phyloP scores from a whole-genome alignment of 2,113 vertebrate species.

The Mastomys natalensis region DNA sequence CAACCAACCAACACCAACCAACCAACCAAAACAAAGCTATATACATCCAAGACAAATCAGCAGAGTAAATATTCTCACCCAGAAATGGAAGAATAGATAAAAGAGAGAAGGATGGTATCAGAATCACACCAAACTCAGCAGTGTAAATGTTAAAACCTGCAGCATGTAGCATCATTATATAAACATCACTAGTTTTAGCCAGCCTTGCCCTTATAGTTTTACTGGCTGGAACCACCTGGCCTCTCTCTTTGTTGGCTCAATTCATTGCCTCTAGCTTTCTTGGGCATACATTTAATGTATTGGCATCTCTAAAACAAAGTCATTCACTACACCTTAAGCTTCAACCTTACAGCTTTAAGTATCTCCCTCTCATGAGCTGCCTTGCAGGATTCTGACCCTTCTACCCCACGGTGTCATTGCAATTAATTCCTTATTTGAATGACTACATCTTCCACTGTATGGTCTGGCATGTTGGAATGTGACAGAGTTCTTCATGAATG shows the following conservation, averaged over 20 bases:
- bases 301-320: neutral
- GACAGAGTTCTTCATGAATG: no score
- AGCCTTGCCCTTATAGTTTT: neutral
- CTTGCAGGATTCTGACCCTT: neutral
- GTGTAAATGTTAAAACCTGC: neutral
- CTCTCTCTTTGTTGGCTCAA: neutral
- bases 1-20: neutral
- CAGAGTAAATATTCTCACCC: neutral
- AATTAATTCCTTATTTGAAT: neutral
- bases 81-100: no score
- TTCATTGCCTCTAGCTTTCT: neutral
- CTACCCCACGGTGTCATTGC: neutral
- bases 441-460: no score
- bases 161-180: neutral
- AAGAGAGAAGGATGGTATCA: neutral
- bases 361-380: neutral
- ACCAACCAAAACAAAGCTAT: neutral
- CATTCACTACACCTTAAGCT: neutral
- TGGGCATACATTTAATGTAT: neutral
- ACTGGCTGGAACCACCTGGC: neutral
- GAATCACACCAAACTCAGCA: neutral
- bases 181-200: no score
- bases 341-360: neutral
- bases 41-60: neutral
- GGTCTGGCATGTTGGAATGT: neutral